phyloP scores from a whole-genome alignment of 2,113 vertebrate species.

The Engraulis encrasicolus region DNA sequence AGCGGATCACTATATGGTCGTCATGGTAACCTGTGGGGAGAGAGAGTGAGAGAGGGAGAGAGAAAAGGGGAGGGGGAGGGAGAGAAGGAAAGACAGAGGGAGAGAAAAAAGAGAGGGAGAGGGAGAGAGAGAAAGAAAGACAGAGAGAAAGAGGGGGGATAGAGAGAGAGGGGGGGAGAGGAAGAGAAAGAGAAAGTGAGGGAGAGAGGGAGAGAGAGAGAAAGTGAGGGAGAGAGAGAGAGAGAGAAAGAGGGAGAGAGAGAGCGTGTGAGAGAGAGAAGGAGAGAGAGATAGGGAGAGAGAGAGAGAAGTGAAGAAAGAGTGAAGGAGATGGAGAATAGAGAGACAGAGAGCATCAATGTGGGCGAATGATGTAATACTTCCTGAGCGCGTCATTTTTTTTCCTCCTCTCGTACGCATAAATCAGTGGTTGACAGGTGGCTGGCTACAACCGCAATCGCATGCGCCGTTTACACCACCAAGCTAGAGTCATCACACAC shows the following conservation, averaged over 20 bases:
- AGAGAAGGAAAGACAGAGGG: slow-evolving; percentile 16
- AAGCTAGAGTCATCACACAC: too few relatives aligned
- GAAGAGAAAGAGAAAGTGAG: slow-evolving; percentile 20
- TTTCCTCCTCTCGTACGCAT: too few relatives aligned
- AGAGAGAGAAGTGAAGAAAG: background rate
- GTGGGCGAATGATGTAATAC: background rate
- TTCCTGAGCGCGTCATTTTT: background rate
- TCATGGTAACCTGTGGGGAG: slow-evolving; percentile 90
- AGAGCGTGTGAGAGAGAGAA: slow-evolving; percentile 36
- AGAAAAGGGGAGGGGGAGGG: too few relatives aligned
- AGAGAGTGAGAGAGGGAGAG: slow-evolving; percentile 47
- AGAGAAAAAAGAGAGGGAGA: slow-evolving; percentile 27
- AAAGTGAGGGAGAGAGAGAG: too few relatives aligned
- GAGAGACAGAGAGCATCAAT: background rate
- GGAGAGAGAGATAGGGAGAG: slow-evolving; percentile 16
- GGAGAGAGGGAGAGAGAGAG: too few relatives aligned
- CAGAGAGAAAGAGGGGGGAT: background rate
- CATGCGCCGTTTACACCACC: background rate
- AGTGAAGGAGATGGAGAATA: slow-evolving; percentile 37
- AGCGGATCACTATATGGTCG: slow-evolving; percentile 98
- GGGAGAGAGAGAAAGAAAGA: slow-evolving; percentile 25
- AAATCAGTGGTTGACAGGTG: background rate
- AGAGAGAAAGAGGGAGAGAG: background rate
- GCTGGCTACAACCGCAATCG: background rate
- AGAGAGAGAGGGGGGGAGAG: slow-evolving; percentile 38